Conservation (phyloP, 2,113 vertebrate genomes). For the Mus pahari region DNA sequence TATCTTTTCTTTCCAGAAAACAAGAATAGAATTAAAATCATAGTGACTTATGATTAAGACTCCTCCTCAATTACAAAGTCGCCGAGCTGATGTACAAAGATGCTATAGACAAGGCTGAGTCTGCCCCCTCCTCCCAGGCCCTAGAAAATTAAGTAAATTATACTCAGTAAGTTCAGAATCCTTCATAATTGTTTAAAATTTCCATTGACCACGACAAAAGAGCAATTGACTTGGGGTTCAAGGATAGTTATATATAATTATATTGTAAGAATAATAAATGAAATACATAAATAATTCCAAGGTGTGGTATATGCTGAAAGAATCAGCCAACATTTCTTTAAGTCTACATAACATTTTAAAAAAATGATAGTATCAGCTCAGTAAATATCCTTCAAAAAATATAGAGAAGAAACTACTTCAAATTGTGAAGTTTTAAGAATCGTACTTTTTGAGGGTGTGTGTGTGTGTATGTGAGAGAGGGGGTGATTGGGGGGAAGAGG, state of each 20-base stretch:
- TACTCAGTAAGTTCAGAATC: background rate
- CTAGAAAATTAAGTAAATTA: conserved; percentile 44
- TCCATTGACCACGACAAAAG: conserved; percentile 1
- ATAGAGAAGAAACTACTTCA: background rate
- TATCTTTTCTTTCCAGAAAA: background rate
- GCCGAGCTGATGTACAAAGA: conserved; percentile 4
- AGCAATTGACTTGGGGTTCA: background rate
- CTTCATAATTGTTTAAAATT: background rate
- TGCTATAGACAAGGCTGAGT: background rate
- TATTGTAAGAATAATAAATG: background rate
- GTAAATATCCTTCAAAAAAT: background rate
- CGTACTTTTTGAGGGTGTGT: background rate
- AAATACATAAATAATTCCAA: conserved; percentile 33
- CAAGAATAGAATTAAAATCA: background rate
- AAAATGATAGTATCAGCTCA: background rate
- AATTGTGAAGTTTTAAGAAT: conserved; percentile 47
- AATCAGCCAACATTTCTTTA: background rate
- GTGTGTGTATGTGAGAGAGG: background rate
- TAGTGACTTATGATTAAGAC: background rate
- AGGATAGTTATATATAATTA: background rate
- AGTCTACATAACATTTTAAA: background rate
- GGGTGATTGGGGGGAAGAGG: too few species aligned
- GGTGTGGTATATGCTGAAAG: background rate
- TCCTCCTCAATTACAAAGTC: conserved; percentile 1
- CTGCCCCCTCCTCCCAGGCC: background rate